phyloP scores from a whole-genome alignment of 2,888 invertebrate species.

The Gastrophysa polygoni region DNA sequence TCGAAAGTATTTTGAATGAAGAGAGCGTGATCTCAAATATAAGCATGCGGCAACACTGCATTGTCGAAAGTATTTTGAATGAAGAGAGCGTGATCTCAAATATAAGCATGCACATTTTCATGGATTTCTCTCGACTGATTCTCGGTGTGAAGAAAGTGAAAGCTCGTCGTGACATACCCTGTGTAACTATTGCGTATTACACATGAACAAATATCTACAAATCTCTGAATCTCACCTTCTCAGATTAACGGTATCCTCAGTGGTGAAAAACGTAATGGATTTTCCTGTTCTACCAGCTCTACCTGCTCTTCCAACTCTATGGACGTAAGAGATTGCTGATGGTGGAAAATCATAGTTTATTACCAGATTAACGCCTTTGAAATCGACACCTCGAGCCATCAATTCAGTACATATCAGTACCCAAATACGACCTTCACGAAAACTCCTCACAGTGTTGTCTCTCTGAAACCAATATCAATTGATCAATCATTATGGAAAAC shows the following conservation, averaged over 20 bases:
- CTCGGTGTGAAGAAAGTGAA: no score
- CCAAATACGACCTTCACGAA: slow-evolving; percentile 93
- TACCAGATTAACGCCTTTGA: slow-evolving; percentile 94
- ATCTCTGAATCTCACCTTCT: slow-evolving; percentile 69
- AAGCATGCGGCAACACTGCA: no score
- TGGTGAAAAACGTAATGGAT: slow-evolving; percentile 94
- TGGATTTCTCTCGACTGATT: no score
- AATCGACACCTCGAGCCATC: slow-evolving; percentile 96
- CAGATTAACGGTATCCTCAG: slow-evolving; percentile 84
- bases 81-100: no score
- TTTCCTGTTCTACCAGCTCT: slow-evolving; percentile 88
- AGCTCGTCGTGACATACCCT: no score
- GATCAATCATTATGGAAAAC: no score
- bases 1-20: no score
- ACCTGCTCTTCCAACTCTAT: slow-evolving; percentile 88
- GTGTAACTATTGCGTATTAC: no score
- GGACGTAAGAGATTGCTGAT: slow-evolving; percentile 87
- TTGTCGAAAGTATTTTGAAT: no score
- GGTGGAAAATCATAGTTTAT: slow-evolving; percentile 98
- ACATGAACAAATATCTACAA: no score
- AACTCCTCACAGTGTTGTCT: slow-evolving; percentile 88
- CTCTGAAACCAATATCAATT: slow-evolving; percentile 77
- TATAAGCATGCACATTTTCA: no score
- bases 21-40: no score
- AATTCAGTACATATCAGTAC: slow-evolving; percentile 96